Percentiles rank a stretch among this genome's conserved stretches.
These are phyloP conservation scores for Sphaerophoria rueppellii DNA, from an alignment of 2,888 invertebrate genomes.

Conservation along the genomic window DNA sequence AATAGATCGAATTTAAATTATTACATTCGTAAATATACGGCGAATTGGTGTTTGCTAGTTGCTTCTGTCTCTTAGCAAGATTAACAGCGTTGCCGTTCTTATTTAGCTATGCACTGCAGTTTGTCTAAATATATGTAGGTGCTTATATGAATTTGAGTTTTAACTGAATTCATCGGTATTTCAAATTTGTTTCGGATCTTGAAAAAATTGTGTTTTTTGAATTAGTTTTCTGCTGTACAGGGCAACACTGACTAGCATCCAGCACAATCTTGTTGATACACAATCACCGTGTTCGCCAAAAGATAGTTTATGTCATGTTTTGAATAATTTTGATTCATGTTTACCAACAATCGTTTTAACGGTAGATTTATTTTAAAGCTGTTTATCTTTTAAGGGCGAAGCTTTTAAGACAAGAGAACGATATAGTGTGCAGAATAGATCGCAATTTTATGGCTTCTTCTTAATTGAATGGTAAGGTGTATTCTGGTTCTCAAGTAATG, in stretches of 20 bases:
- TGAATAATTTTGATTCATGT: conserved; percentile 47
- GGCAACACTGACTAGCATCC: too few species aligned
- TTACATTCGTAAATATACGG: conserved; percentile 69
- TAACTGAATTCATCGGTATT: too few species aligned
- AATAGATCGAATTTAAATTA: conserved; percentile 74
- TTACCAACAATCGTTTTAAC: conserved; percentile 32
- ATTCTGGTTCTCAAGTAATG: conserved; percentile 2
- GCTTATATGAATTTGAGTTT: too few species aligned
- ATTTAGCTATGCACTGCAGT: neutral
- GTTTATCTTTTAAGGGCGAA: conserved; percentile 56
- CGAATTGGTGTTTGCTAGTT: conserved; percentile 69
- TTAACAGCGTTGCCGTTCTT: conserved; percentile 4
- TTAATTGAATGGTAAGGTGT: conserved; percentile 65
- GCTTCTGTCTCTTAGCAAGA: conserved; percentile 63
- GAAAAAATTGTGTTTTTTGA: too few species aligned
- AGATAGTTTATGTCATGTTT: conserved; percentile 48
- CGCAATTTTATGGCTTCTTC: conserved; percentile 17
- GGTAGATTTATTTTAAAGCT: conserved; percentile 62
- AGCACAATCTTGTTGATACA: too few species aligned
- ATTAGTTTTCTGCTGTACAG: too few species aligned
- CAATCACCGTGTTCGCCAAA: neutral
- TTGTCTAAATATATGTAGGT: neutral
- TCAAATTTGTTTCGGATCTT: too few species aligned
- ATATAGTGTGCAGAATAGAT: conserved; percentile 34
- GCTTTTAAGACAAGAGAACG: conserved; percentile 30